A percentile compares a stretch with the other conserved stretches of the same genome.
Evolutionary conservation across 2,797 vertebrate species (phyloP).

Genomic region (Microctenopoma stevenorrisi): DNA sequence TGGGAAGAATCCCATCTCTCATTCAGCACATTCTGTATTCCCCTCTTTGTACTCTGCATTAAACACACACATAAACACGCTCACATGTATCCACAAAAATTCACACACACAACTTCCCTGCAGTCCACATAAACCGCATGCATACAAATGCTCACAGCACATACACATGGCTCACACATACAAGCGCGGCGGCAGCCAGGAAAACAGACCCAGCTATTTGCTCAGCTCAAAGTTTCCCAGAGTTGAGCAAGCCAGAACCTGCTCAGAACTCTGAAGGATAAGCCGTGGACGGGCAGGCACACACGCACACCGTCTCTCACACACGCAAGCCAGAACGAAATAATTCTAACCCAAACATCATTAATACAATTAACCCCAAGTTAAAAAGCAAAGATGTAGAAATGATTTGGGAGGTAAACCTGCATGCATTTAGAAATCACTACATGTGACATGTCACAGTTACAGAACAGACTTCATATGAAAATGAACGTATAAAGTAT

Average conservation of each 20-base stretch:
- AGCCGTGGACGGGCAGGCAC: conserved; percentile 63
- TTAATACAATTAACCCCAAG: conserved; percentile 24
- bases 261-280: conserved; percentile 77
- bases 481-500: conserved; percentile 13
- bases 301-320: conserved; percentile 59
- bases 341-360: conserved; percentile 4
- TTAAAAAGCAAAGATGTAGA: conserved; percentile 21
- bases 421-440: background rate
- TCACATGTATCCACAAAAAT: conserved; percentile 7
- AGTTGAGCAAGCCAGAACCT: conserved; percentile 84
- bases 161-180: conserved; percentile 61
- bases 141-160: conserved; percentile 37
- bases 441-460: background rate
- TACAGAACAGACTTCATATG: background rate
- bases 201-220: conserved; percentile 82
- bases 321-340: conserved; percentile 67
- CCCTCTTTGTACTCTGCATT: conserved; percentile 51
- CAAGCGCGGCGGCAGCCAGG: conserved; percentile 67
- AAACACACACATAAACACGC: conserved; percentile 7
- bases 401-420: background rate
- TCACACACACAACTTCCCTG: conserved; percentile 19
- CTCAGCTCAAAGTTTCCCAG: conserved; percentile 84
- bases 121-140: conserved; percentile 24
- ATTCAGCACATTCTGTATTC: conserved; percentile 48
- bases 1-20: conserved; percentile 60